Conservation (phyloP, 2,797 vertebrate genomes). For the Triplophysa yarkandensis region DNA sequence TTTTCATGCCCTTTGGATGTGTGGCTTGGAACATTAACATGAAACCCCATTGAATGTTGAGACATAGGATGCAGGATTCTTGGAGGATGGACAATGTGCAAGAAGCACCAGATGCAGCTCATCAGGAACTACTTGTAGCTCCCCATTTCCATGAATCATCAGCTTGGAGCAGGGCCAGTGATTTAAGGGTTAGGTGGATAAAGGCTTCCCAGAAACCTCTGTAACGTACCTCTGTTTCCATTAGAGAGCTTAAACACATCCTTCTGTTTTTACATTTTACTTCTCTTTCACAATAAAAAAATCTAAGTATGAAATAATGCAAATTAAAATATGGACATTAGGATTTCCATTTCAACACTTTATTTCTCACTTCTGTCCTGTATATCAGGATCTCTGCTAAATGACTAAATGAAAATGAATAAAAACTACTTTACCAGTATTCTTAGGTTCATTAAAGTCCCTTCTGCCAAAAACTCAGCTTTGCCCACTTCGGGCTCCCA, state of each 20-base stretch:
- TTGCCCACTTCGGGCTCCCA: background rate
- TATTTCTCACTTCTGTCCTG: no score
- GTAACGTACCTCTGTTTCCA: background rate
- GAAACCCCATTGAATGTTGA: slow-evolving; percentile 1
- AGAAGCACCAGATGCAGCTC: slow-evolving; percentile 25
- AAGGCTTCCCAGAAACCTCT: background rate
- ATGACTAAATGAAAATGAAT: background rate
- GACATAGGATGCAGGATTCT: background rate
- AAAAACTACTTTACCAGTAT: background rate
- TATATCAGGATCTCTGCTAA: no score
- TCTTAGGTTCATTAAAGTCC: background rate
- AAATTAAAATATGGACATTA: background rate
- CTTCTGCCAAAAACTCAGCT: background rate
- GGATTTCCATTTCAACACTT: background rate
- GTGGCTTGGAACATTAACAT: background rate
- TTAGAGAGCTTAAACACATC: background rate
- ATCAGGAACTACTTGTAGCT: background rate
- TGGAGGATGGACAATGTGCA: background rate
- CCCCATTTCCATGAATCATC: background rate
- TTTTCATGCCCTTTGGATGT: background rate
- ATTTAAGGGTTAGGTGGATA: background rate
- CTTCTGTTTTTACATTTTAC: background rate
- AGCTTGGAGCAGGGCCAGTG: background rate
- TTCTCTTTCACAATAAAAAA: background rate
- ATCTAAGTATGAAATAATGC: background rate